phyloP scores from a whole-genome alignment of 2,888 invertebrate species.

The Andrena praecox region DNA sequence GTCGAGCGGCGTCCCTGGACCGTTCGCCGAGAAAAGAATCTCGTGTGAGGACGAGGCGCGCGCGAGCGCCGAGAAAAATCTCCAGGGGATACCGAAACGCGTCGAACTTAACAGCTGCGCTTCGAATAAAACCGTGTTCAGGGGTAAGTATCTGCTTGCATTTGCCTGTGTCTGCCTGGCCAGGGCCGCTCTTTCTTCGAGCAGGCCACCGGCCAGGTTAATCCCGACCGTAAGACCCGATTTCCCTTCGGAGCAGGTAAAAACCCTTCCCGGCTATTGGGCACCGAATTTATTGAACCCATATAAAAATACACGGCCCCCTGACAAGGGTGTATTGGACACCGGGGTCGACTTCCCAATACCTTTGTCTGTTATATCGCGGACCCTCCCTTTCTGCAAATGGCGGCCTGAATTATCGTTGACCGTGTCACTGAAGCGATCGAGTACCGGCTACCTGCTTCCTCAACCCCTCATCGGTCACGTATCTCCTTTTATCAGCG shows the following conservation, averaged over 20 bases:
- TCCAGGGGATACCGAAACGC: conserved; percentile 12
- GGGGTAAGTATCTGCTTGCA: background rate
- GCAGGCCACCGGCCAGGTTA: background rate
- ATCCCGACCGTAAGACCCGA: background rate
- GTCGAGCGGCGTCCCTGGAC: conserved; percentile 72
- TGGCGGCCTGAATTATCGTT: background rate
- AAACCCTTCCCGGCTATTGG: background rate
- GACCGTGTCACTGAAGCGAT: background rate
- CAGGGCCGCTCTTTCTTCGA: background rate
- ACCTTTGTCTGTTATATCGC: background rate
- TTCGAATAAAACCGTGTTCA: background rate
- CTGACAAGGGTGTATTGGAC: background rate
- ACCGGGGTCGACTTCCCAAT: background rate
- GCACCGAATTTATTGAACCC: background rate
- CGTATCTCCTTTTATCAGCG: too few relatives aligned
- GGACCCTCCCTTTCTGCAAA: background rate
- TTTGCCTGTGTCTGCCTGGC: background rate
- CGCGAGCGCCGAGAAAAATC: conserved; percentile 42
- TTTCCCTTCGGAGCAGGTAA: conserved; percentile 21
- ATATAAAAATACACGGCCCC: background rate
- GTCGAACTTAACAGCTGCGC: background rate
- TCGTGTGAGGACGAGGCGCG: conserved; percentile 54
- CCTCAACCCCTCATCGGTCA: too few relatives aligned
- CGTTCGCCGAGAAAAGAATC: conserved; percentile 68
- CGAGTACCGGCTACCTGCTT: background rate